A percentile compares a stretch with the other conserved stretches of the same genome.
Evolutionary conservation across 2,888 invertebrate genomes (phyloP).

Genomic region (Julus scanicus): DNA sequence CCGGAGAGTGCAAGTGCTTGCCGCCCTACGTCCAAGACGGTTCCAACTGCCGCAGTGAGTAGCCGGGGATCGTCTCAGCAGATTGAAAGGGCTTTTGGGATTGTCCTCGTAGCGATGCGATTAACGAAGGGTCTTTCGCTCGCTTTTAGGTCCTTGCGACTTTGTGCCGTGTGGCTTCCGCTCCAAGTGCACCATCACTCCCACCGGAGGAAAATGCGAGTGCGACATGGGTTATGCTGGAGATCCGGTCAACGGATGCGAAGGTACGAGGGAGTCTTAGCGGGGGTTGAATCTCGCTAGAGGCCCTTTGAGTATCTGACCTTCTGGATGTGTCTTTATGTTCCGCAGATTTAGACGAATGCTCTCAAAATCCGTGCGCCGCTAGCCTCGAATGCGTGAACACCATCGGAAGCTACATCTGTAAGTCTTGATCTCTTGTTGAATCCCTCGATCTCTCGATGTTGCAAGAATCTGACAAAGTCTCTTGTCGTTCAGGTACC

Average conservation of each 20-base stretch:
- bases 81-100: background rate
- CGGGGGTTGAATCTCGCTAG: too few species aligned
- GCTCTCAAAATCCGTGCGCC: conserved; percentile 81
- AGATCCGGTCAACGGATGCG: conserved; percentile 59
- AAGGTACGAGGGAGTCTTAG: background rate
- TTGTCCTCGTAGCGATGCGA: background rate
- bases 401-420: conserved; percentile 86
- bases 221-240: conserved; percentile 60
- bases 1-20: conserved; percentile 90
- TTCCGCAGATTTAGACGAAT: conserved; percentile 81
- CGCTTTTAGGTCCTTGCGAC: conserved; percentile 78
- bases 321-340: background rate
- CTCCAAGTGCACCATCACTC: conserved; percentile 87
- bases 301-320: background rate
- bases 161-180: conserved; percentile 90
- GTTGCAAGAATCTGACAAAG: too few species aligned
- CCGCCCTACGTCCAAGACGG: conserved; percentile 86
- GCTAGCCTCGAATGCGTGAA: conserved; percentile 90
- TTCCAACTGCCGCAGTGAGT: conserved; percentile 84
- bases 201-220: conserved; percentile 67
- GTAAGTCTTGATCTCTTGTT: conserved; percentile 65
- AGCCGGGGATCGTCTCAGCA: background rate
- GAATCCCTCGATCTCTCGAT: too few species aligned
- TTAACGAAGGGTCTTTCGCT: background rate
- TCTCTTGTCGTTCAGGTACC: conserved; percentile 49